Conservation (phyloP, 2,888 invertebrate genomes). For the Tortricodes alternella region DNA sequence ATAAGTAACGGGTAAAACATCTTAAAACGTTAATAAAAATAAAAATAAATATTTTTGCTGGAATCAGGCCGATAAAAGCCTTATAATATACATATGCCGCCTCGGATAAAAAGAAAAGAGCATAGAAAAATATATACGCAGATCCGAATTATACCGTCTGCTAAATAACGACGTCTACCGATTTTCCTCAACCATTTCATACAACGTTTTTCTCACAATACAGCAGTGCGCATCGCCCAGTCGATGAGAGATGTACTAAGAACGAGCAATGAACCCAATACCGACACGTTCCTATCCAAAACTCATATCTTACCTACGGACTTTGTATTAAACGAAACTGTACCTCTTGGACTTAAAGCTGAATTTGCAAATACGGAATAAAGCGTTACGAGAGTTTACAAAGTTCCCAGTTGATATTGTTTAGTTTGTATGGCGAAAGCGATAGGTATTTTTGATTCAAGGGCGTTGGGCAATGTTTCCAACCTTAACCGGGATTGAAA, state of each 20-base stretch:
- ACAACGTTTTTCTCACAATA: conserved; percentile 13
- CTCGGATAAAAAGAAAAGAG: background rate
- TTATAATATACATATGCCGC: background rate
- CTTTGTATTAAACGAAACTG: background rate
- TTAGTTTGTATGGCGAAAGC: conserved; percentile 26
- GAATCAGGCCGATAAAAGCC: no score
- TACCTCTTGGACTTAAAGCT: background rate
- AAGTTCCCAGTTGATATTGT: conserved; percentile 1
- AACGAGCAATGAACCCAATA: conserved; percentile 29
- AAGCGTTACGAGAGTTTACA: background rate
- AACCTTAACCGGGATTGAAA: conserved; percentile 23
- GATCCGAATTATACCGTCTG: background rate
- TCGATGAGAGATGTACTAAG: conserved; percentile 16
- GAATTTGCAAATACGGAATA: background rate
- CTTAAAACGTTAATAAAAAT: no score
- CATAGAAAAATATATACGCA: background rate
- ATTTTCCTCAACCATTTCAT: background rate
- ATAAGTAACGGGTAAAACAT: no score
- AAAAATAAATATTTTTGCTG: no score
- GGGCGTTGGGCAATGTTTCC: conserved; percentile 27
- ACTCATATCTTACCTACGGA: background rate
- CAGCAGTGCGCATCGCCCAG: conserved; percentile 19
- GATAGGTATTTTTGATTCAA: conserved; percentile 28
- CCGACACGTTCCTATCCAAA: background rate
- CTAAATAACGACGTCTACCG: background rate